Conservation (phyloP, 2,113 vertebrate genomes). For the Urocolius indicus region DNA sequence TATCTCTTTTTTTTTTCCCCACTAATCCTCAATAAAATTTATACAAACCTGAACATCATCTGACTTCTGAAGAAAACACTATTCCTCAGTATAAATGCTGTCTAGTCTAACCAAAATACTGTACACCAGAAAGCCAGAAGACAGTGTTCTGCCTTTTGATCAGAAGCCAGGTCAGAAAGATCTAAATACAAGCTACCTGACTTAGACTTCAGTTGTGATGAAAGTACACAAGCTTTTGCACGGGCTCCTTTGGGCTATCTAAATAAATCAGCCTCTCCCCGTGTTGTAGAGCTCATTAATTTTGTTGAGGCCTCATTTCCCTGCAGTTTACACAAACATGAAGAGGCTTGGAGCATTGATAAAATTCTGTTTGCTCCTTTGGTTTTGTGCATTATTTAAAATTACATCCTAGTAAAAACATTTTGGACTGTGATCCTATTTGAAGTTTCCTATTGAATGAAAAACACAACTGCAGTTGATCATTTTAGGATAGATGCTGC, state of each 20-base stretch:
- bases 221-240: background rate
- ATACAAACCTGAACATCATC: background rate
- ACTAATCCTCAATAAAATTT: background rate
- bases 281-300: background rate
- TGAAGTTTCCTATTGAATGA: background rate
- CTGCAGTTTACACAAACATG: background rate
- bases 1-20: background rate
- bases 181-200: background rate
- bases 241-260: background rate
- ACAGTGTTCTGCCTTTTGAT: background rate
- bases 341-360: background rate
- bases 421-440: background rate
- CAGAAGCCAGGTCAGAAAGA: background rate
- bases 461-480: background rate
- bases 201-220: background rate
- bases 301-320: background rate
- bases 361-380: background rate
- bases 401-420: background rate
- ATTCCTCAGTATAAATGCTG: background rate
- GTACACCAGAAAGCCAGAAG: background rate
- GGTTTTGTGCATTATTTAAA: background rate
- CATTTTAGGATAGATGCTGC: background rate
- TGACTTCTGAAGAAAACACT: background rate
- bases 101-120: background rate
- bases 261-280: background rate